Conservation (phyloP, 2,888 invertebrate species). For the Diarsia rubi region DNA sequence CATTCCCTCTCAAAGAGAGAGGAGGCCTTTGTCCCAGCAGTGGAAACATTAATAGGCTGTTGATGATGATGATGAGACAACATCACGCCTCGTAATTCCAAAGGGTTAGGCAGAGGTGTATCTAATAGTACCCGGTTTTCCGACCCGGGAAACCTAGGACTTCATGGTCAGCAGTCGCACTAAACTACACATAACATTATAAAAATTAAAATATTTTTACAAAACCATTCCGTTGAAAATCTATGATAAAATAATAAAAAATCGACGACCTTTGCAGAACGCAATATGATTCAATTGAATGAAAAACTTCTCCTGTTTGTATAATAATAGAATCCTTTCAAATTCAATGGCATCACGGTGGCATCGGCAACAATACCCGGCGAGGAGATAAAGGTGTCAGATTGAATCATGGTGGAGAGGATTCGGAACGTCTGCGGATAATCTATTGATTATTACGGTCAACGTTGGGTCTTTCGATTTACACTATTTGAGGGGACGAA, state of each 20-base stretch:
- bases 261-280: background rate
- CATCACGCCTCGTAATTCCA: no score
- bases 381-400: slow-evolving; percentile 36
- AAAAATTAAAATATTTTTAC: background rate
- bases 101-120: no score
- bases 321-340: slow-evolving; percentile 6
- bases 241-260: background rate
- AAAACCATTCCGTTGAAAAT: background rate
- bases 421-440: slow-evolving; percentile 18
- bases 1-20: no score
- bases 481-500: background rate
- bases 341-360: slow-evolving; percentile 24
- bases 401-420: slow-evolving; percentile 18
- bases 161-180: no score
- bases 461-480: background rate
- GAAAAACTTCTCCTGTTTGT: slow-evolving; percentile 1
- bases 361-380: slow-evolving; percentile 24
- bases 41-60: no score
- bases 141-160: no score
- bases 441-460: slow-evolving; percentile 21
- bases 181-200: background rate
- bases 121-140: no score
- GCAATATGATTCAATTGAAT: background rate
- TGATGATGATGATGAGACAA: no score
- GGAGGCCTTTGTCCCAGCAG: no score